Evolutionary conservation across 1,140 invertebrate species (phyloP), one percentile per base, ranked within the genome.

Genomic region (Rhopalosiphum padi): DNA sequence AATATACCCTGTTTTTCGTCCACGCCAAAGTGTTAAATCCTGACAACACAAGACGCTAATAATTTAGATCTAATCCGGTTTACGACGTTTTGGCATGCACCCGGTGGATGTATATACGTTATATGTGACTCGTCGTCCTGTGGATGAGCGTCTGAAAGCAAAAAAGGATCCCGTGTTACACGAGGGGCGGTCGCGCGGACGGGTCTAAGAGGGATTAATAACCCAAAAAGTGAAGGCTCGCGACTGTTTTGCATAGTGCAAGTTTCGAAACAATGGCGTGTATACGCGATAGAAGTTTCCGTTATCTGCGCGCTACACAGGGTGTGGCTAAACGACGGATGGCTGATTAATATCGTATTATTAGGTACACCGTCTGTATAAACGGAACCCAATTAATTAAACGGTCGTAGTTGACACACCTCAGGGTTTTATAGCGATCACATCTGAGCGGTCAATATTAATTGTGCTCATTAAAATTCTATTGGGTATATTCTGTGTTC

Each of bases 261-360:
- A 83, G 55, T 91, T 91, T 91, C 30, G 90, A 91, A 91, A 91
- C 68, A 91, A 77, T 60, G n/a, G 60, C 37, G 41, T 68, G 53
- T 82, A 37, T 37, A 77, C 46, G 68, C 43, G 91, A 51, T 41
- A 48, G 91, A 92, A 92, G 90, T 92, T 51, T 1, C 77, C 8
- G 77, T 85, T 85, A 51, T 92, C 82, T 41, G 77, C 30, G 35
- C 15, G 35, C 30, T n/a, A 11, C 91, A 43, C 46, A 53, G 91
- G 91, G 82, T 92, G 91, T 91, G 82, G 91, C 77, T 18, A 30
- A 92, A 83, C 77, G 68, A 92, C 91, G 18, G 60, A 83, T 43
- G 43, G 30, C 35, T 92, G 91, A 92, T 92, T 92, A 92, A 92
- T 92, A n/a, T 92, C 77, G 53, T 92, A 92, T 92, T 85, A 92